These are phyloP conservation scores for Ephydatia muelleri DNA, from an alignment of 37 sponge, comb jelly and placozoan species.

Conservation along the genomic window DNA sequence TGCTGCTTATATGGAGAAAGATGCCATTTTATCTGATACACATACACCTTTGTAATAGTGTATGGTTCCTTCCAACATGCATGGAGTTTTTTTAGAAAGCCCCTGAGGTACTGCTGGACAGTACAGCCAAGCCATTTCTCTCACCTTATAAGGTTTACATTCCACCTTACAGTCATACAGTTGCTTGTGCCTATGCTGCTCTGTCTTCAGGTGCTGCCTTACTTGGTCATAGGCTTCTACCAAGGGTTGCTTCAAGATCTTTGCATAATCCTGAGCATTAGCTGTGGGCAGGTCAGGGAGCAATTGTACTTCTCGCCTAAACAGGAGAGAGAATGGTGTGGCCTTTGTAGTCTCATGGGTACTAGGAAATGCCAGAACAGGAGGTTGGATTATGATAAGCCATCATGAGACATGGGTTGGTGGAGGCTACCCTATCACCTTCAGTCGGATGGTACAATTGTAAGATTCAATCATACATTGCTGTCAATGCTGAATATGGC, in stretches of 20 bases:
- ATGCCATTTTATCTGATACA: too few species aligned
- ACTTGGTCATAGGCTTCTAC: not conserved
- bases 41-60: not conserved
- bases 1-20: too few species aligned
- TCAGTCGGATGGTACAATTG: not conserved
- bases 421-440: not conserved
- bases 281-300: not conserved
- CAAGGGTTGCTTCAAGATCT: not conserved
- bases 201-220: not conserved
- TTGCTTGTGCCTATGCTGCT: slow-evolving; percentile 7
- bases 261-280: not conserved
- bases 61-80: slow-evolving; percentile 34
- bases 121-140: slow-evolving; percentile 28
- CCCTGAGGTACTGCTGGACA: slow-evolving; percentile 25
- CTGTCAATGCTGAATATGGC: not conserved
- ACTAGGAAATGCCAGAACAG: too few species aligned
- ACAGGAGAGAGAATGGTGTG: slow-evolving; percentile 17
- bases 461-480: not conserved
- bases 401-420: not conserved
- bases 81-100: slow-evolving; percentile 15
- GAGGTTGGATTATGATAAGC: slow-evolving; percentile 45
- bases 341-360: not conserved
- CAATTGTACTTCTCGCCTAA: slow-evolving; percentile 10
- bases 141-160: not conserved
- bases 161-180: slow-evolving; percentile 19